phyloP scores from a whole-genome alignment of 2,797 vertebrate genomes.

The Eurystomus glaucurus region DNA sequence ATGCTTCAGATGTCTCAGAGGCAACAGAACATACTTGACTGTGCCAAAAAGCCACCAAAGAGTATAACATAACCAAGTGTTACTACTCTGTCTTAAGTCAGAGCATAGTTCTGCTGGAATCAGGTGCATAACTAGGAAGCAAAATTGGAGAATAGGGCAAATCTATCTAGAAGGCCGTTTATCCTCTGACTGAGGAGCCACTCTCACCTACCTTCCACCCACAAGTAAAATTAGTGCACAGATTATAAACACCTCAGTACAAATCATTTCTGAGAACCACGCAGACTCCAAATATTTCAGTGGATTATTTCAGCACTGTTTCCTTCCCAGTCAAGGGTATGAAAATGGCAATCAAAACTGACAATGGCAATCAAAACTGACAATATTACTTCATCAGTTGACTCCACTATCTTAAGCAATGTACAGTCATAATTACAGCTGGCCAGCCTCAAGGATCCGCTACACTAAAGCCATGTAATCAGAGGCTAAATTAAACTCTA shows the following conservation, averaged over 20 bases:
- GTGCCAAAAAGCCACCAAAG: neutral
- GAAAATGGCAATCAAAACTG: neutral
- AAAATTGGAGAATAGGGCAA: neutral
- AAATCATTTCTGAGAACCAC: neutral
- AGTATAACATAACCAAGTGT: too few species aligned
- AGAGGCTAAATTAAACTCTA: neutral
- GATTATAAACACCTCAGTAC: too few species aligned
- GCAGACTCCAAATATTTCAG: neutral
- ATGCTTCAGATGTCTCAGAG: neutral
- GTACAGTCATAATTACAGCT: neutral
- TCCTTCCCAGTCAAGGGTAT: neutral
- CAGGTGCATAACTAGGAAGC: accelerated
- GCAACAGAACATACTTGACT: neutral
- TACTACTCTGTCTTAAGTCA: neutral
- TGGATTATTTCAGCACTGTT: neutral
- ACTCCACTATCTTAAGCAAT: neutral
- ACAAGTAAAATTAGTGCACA: neutral
- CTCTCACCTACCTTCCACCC: neutral
- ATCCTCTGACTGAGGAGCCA: accelerated
- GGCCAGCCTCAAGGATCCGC: neutral
- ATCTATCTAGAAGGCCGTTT: neutral
- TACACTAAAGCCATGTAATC: neutral
- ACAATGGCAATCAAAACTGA: neutral
- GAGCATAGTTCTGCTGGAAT: neutral
- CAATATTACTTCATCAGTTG: neutral